phyloP scores from a whole-genome alignment of 1,140 invertebrate species.

The Schlechtendalia chinensis region DNA sequence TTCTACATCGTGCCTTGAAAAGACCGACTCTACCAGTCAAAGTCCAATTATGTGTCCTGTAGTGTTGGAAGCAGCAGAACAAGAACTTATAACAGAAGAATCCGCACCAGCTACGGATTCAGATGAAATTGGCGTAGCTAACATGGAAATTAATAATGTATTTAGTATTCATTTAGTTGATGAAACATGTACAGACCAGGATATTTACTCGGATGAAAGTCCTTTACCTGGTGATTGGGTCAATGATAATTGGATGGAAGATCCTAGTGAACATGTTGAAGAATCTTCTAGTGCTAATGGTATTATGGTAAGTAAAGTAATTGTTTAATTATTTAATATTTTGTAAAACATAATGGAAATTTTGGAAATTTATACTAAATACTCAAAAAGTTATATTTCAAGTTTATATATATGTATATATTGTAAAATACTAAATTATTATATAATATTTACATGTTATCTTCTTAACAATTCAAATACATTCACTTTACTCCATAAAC shows the following conservation, averaged over 20 bases:
- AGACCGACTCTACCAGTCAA: constrained; percentile 33
- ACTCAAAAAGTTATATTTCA: no score
- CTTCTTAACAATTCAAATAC: no score
- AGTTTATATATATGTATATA: no score
- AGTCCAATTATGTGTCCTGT: constrained; percentile 36
- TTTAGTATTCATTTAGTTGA: constrained; percentile 21
- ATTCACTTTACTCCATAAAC: no score
- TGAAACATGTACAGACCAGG: constrained; percentile 39
- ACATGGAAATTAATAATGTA: constrained; percentile 20
- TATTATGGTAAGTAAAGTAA: constrained; percentile 18
- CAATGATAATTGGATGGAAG: constrained; percentile 39
- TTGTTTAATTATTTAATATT: not conserved
- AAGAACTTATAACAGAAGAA: constrained; percentile 43
- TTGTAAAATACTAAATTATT: no score
- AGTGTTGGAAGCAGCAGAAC: constrained; percentile 37
- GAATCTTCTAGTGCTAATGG: constrained; percentile 27
- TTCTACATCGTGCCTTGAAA: constrained; percentile 42
- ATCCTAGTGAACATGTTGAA: constrained; percentile 30
- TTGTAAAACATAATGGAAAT: no score
- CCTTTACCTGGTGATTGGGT: constrained; percentile 32
- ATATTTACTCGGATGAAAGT: constrained; percentile 40
- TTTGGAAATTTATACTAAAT: no score
- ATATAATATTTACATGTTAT: no score
- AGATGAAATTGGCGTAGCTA: constrained; percentile 30
- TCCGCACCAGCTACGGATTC: constrained; percentile 38